These are phyloP conservation scores for Monomorium pharaonis DNA, from an alignment of 1,140 invertebrate genomes.

Conservation along the genomic window DNA sequence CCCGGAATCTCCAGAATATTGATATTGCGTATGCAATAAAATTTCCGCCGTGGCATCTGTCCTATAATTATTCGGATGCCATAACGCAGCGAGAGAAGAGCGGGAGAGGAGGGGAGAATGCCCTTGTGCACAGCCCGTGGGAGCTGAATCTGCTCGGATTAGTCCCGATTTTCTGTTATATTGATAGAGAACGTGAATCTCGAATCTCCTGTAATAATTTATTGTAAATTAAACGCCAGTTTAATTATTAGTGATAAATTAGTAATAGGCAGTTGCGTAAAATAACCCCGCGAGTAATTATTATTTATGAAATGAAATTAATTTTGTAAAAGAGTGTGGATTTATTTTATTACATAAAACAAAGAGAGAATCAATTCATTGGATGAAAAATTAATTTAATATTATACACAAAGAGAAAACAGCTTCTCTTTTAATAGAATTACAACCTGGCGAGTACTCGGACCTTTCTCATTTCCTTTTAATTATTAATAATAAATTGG, in stretches of 20 bases:
- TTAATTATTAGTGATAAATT: background rate
- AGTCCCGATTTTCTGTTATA: background rate
- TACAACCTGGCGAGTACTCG: background rate
- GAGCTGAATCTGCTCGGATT: background rate
- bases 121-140: background rate
- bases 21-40: slow-evolving; percentile 43
- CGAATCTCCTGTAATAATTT: background rate
- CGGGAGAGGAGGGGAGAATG: background rate
- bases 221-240: background rate
- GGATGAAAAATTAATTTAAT: background rate
- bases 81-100: background rate
- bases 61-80: slow-evolving; percentile 31
- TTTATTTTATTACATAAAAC: background rate
- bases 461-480: background rate
- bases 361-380: background rate
- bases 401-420: background rate
- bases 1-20: slow-evolving; percentile 39
- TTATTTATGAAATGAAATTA: slow-evolving; percentile 8
- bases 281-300: background rate
- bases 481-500: background rate
- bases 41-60: slow-evolving; percentile 26
- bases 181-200: background rate
- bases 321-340: background rate
- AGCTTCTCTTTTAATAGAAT: background rate
- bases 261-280: background rate